Conservation (phyloP, 1,140 invertebrate species). For the Melitaea cinxia region DNA sequence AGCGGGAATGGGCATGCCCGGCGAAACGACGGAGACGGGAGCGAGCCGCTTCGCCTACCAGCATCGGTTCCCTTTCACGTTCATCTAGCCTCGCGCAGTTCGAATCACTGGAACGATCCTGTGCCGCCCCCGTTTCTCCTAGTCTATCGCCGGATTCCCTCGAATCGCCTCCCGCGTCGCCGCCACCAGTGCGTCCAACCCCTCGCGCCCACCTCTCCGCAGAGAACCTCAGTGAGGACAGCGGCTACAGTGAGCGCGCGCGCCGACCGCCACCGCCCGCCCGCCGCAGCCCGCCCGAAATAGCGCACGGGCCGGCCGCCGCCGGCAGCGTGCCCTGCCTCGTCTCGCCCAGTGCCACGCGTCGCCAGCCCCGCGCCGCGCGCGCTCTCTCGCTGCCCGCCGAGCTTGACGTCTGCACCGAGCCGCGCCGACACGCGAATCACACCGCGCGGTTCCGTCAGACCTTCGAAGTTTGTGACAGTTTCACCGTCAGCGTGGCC, state of each 20-base stretch:
- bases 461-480: conserved; percentile 73
- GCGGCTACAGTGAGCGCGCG: conserved; percentile 84
- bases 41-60: conserved; percentile 66
- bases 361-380: conserved; percentile 71
- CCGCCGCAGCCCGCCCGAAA: conserved; percentile 57
- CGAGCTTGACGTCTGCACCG: conserved; percentile 81
- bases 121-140: conserved; percentile 74
- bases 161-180: conserved; percentile 72
- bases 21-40: conserved; percentile 87
- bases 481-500: conserved; percentile 75
- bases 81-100: conserved; percentile 91
- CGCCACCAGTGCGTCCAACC: conserved; percentile 60
- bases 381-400: conserved; percentile 75
- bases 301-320: conserved; percentile 59
- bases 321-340: conserved; percentile 69
- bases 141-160: conserved; percentile 72
- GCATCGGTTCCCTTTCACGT: conserved; percentile 83
- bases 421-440: conserved; percentile 56
- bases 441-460: conserved; percentile 72
- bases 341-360: conserved; percentile 59
- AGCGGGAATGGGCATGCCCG: conserved; percentile 89
- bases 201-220: conserved; percentile 83
- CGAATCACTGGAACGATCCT: conserved; percentile 88
- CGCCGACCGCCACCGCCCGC: conserved; percentile 63
- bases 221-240: conserved; percentile 89